Percentiles rank a stretch among this genome's conserved stretches.
These are phyloP conservation scores for Cydia fagiglandana DNA, from an alignment of 1,140 invertebrate species.

Conservation along the genomic window DNA sequence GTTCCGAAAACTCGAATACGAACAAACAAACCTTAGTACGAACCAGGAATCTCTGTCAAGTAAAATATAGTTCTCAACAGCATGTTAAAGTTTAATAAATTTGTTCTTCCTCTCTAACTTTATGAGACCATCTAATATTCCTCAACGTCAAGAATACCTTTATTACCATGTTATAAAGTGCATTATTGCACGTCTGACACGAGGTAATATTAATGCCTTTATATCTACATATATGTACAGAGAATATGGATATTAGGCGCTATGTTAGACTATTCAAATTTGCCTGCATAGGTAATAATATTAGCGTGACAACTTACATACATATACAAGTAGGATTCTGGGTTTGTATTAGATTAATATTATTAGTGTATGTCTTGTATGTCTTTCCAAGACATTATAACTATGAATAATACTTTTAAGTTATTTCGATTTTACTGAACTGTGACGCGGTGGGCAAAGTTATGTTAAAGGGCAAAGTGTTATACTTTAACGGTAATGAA, in stretches of 20 bases:
- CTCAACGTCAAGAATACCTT: neutral
- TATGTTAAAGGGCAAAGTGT: too few relatives aligned
- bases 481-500: too few relatives aligned
- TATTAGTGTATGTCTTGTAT: too few relatives aligned
- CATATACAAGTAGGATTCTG: neutral
- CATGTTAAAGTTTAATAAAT: slow-evolving; percentile 10
- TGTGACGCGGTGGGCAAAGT: too few relatives aligned
- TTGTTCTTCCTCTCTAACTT: neutral
- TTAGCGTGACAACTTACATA: neutral
- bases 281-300: neutral
- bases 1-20: too few relatives aligned
- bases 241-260: neutral
- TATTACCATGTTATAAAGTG: neutral
- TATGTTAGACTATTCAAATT: slow-evolving; percentile 3
- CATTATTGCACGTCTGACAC: neutral
- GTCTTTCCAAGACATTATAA: too few relatives aligned
- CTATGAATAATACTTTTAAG: too few relatives aligned
- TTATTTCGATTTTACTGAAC: too few relatives aligned
- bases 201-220: slow-evolving; percentile 1
- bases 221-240: neutral
- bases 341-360: too few relatives aligned
- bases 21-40: too few relatives aligned
- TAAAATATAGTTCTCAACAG: neutral
- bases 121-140: neutral
- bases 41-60: too few relatives aligned